Evolutionary conservation across 2,888 invertebrate genomes (phyloP), one percentile per base, ranked within the genome.

Genomic region (Ormyrus thymus): DNA sequence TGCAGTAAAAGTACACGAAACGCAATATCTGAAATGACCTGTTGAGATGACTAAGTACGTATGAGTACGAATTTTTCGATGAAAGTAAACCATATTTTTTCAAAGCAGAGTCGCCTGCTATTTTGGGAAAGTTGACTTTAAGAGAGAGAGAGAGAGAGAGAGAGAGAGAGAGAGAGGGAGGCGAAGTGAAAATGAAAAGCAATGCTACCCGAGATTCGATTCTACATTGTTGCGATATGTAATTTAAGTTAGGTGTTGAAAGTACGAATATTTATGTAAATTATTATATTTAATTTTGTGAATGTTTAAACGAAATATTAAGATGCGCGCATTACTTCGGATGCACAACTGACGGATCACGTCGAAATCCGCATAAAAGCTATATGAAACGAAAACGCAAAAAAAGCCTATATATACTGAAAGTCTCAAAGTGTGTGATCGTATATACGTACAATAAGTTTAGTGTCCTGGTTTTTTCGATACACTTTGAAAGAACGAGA

Each of bases 11-110:
- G 45, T 58, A 58, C 55, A n/a, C 48, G n/a, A 74, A 50, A 51
- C n/a, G 62, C n/a, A n/a, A 73, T 73, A 73, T 73, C 66, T 51
- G 64, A 64, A 74, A 74, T 59, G 65, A 71, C 51, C 64, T 50
- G 64, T 75, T 68, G 29, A 75, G 48, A 61, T 61, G 68, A 29
- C 29, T 68, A 75, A 53, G 10, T 53, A 65, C 51, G 48, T 55
- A 43, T 50, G 50, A 10, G 13, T 15, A 11, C 51, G 46, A 59
- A 76, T 11, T 50, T 43, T 50, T 53, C 15, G 43, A 62, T 55
- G 46, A 76, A 76, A 69, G 62, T 62, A 51, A 6, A 43, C 43
- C 7, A 11, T 59, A 8, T 59, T 64, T 64, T 15, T 11, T 29
- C 29, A 29, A 29, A 29, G 29, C 48, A 65, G 10, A 45, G 65